Conservation (phyloP, 2,113 vertebrate genomes). For the Chaetorhynchus papuensis region DNA sequence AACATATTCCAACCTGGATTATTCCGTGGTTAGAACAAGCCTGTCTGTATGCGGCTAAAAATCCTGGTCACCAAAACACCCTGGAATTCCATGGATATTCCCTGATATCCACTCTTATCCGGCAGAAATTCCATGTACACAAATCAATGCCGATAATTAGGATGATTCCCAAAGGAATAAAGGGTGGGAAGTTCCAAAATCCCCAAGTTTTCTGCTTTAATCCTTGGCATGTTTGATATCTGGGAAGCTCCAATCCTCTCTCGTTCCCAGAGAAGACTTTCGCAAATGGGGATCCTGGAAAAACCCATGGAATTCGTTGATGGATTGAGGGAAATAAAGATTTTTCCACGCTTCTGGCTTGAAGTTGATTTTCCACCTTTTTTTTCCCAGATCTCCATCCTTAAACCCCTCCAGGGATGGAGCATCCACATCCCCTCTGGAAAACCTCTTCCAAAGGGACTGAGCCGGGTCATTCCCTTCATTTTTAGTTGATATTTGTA, state of each 20-base stretch:
- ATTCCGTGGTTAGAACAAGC: neutral
- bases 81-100: neutral
- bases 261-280: neutral
- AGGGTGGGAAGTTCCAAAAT: neutral
- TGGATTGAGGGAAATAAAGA: neutral
- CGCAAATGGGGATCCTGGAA: neutral
- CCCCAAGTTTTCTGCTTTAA: neutral
- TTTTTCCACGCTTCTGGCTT: neutral
- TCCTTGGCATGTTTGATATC: no score
- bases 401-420: neutral
- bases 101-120: neutral
- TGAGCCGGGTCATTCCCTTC: neutral
- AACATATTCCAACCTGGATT: neutral
- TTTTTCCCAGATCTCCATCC: neutral
- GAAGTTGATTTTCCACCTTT: neutral
- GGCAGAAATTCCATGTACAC: neutral
- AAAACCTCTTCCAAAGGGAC: neutral
- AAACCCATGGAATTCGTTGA: neutral
- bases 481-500: neutral
- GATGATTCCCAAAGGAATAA: neutral
- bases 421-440: neutral
- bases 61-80: neutral
- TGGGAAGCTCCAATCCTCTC: neutral
- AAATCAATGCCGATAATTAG: neutral
- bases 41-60: neutral